Percentiles rank a stretch among this genome's conserved stretches.
These are phyloP conservation scores for Sinocyclocheilus anophthalmus DNA, from an alignment of 2,113 vertebrate species.

Conservation along the genomic window DNA sequence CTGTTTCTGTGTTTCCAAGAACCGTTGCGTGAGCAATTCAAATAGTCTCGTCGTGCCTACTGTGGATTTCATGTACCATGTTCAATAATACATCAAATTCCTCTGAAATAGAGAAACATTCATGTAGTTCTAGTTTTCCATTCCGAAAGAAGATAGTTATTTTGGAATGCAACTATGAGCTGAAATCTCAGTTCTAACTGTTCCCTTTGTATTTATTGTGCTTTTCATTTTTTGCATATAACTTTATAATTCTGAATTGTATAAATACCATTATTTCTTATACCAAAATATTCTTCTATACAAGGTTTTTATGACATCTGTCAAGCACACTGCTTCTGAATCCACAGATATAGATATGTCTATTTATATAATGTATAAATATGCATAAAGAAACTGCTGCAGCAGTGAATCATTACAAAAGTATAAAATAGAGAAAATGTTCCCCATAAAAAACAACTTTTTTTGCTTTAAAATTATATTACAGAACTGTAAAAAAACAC, in stretches of 20 bases:
- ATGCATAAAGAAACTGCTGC: too few species aligned
- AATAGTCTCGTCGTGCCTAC: not conserved
- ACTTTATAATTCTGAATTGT: not conserved
- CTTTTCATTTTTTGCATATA: not conserved
- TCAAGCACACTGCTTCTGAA: not conserved
- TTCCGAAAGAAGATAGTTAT: slow-evolving; percentile 12
- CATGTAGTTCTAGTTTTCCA: slow-evolving; percentile 2
- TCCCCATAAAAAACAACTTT: not conserved
- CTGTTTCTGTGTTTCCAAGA: slow-evolving; percentile 4
- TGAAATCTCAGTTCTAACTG: slow-evolving; percentile 25
- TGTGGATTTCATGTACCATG: not conserved
- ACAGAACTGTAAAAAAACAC: not conserved
- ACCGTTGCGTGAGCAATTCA: slow-evolving; percentile 26
- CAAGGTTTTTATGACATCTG: not conserved
- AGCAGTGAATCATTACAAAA: not conserved
- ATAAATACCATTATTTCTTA: not conserved
- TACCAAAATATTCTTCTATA: not conserved
- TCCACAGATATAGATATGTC: not conserved
- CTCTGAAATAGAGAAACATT: slow-evolving; percentile 11
- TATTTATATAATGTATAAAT: not conserved
- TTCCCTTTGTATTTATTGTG: slow-evolving; percentile 3
- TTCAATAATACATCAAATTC: slow-evolving; percentile 26
- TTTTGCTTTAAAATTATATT: not conserved
- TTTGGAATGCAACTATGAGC: slow-evolving; percentile 10
- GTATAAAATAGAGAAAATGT: not conserved